These are phyloP conservation scores for Drosophila paramelanica DNA, from an alignment of 2,888 invertebrate species.

Conservation along the genomic window DNA sequence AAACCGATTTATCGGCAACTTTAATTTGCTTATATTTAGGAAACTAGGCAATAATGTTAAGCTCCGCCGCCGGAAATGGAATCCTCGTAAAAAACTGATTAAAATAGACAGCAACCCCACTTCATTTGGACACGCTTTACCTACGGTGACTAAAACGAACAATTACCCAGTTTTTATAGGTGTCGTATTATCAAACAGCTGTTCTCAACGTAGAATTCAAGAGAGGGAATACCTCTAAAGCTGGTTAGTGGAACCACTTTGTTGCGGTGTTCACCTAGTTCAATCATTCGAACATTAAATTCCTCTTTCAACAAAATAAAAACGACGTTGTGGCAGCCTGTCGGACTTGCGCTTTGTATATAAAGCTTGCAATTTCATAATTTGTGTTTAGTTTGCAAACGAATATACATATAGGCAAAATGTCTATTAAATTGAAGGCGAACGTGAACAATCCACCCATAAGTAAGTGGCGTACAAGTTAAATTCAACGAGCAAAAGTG, in stretches of 20 bases:
- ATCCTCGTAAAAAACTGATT: too few relatives aligned
- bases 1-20: too few relatives aligned
- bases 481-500: neutral
- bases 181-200: neutral
- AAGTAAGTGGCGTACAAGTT: conserved; percentile 73
- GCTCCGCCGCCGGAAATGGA: too few relatives aligned
- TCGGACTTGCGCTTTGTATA: conserved; percentile 30
- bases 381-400: conserved; percentile 44
- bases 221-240: conserved; percentile 1
- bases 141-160: too few relatives aligned
- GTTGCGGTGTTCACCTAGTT: neutral
- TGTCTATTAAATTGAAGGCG: conserved; percentile 83
- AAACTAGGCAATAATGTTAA: too few relatives aligned
- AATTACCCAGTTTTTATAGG: too few relatives aligned
- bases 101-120: too few relatives aligned
- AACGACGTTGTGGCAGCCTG: conserved; percentile 50
- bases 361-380: conserved; percentile 60
- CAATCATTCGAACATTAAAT: conserved; percentile 1
- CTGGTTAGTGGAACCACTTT: conserved; percentile 11
- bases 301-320: conserved; percentile 42
- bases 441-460: conserved; percentile 84
- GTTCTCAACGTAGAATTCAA: neutral
- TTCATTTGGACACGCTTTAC: too few relatives aligned
- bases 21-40: too few relatives aligned
- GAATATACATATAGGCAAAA: conserved; percentile 41